Evolutionary conservation across 2,113 vertebrate genomes (phyloP), one percentile per base, ranked within the genome.

Genomic region (Vicugna pacos): DNA sequence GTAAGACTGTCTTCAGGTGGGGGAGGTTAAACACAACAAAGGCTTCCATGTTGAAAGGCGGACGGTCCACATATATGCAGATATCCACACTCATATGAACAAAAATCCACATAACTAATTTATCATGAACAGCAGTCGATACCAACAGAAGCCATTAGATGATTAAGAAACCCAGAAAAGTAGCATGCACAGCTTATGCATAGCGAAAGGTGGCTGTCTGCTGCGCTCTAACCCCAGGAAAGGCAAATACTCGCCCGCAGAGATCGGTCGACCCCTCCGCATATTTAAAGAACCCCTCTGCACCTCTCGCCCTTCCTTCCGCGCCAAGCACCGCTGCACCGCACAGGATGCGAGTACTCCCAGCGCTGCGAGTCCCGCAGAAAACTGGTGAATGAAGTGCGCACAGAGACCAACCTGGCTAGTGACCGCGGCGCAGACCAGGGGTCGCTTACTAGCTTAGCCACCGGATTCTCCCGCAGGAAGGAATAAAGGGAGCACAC

Each of bases 11-110:
- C 96, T 93, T 96, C 94, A 96, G 97, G 97, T 97, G 94, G 97
- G 79, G 97, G 96, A 89, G 95, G 95, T 94, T 89, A 96, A 97
- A 80, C 73, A 97, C 86, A 97, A 95, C 94, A 95, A 97, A 97
- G 96, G 69, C 95, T 97, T 97, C 96, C 97, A 96, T 96, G 95
- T 89, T 97, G 91, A 96, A 96, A 97, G 30, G 77, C 96, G 91
- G 91, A 79, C 52, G 60, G 88, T 46, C 30, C 72, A 89, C 50
- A 94, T 8, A 84, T 15, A 91, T 79, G 77, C 85, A 96, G 69
- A 91, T 30, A 93, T 19, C 73, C 70, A 96, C 79, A 94, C n/a
- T 60, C 15, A 5, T 60, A 94, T 60, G 81, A 87, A 89, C 42
- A 87, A 92, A 96, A 83, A 97, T 70, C 85, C 56, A 70, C 77